A percentile compares a stretch with the other conserved stretches of the same genome.
These are phyloP conservation scores for Aurelia sp. DNA, from an alignment of 30 jellyfish, hydroid and myxozoan species.

Conservation along the genomic window DNA sequence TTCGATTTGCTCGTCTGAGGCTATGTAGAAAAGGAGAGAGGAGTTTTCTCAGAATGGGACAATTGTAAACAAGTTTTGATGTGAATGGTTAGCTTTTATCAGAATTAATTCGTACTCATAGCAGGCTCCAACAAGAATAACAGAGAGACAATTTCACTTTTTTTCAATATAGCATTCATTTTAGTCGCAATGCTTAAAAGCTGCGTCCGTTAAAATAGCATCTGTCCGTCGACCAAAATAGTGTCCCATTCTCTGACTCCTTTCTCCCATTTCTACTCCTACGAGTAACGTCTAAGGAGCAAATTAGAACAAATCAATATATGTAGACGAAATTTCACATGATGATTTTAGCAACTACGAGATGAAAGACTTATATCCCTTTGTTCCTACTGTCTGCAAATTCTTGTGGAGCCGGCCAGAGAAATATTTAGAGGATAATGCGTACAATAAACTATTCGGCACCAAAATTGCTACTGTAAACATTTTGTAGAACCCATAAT, in stretches of 20 bases:
- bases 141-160: slow-evolving; percentile 8
- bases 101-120: neutral
- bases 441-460: too few species aligned
- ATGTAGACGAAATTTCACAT: neutral
- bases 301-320: neutral
- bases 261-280: slow-evolving; percentile 66
- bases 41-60: slow-evolving; percentile 82
- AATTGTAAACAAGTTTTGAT: neutral
- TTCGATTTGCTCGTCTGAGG: slow-evolving; percentile 59
- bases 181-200: too few species aligned
- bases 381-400: slow-evolving; percentile 4
- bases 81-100: neutral
- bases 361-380: neutral
- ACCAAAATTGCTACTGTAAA: too few species aligned
- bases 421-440: too few species aligned
- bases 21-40: slow-evolving; percentile 82
- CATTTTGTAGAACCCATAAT: too few species aligned
- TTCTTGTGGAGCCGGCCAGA: slow-evolving; percentile 60
- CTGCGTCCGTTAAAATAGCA: too few species aligned
- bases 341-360: slow-evolving; percentile 3
- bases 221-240: neutral
- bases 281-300: neutral
- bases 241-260: slow-evolving; percentile 74
- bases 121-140: slow-evolving; percentile 73
- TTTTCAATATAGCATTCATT: too few species aligned